These are phyloP conservation scores for Peromyscus attwateri DNA, from an alignment of 2,797 vertebrate genomes.

Conservation along the genomic window DNA sequence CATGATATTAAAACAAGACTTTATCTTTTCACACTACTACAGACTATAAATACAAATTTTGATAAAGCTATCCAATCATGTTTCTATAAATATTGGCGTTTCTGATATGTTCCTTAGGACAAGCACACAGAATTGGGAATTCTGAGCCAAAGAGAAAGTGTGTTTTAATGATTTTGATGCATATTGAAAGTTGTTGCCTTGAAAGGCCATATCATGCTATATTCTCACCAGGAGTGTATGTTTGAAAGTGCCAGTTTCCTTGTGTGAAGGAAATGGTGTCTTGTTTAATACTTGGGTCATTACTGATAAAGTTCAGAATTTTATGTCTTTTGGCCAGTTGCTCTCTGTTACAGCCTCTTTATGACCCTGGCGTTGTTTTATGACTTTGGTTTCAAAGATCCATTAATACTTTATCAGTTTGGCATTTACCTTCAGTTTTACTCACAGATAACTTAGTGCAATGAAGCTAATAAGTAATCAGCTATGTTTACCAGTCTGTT, in stretches of 20 bases:
- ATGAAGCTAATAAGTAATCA: not conserved
- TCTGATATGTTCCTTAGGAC: not conserved
- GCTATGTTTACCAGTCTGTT: not conserved
- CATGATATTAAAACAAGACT: conserved; percentile 12
- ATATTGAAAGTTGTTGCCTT: conserved; percentile 14
- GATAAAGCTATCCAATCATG: conserved; percentile 24
- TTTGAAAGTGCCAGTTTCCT: conserved; percentile 14
- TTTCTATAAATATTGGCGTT: conserved; percentile 8
- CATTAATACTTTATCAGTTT: conserved; percentile 39
- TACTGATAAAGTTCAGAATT: conserved; percentile 30
- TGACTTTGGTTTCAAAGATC: conserved; percentile 45
- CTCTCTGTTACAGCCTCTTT: conserved; percentile 44
- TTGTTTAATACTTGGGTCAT: conserved; percentile 46
- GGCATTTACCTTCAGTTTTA: conserved; percentile 67
- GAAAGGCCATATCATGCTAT: conserved; percentile 18
- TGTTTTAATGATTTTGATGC: conserved; percentile 36
- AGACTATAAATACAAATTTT: conserved; percentile 43
- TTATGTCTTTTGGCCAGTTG: conserved; percentile 60
- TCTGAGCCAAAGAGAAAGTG: not conserved
- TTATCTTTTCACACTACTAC: not conserved
- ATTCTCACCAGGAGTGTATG: not conserved
- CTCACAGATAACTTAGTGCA: conserved; percentile 28
- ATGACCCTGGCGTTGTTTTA: conserved; percentile 63
- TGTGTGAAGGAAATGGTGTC: conserved; percentile 24
- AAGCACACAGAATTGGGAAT: conserved; percentile 30